phyloP scores from a whole-genome alignment of 2,113 vertebrate species.

The Pelvicachromis taeniatus region DNA sequence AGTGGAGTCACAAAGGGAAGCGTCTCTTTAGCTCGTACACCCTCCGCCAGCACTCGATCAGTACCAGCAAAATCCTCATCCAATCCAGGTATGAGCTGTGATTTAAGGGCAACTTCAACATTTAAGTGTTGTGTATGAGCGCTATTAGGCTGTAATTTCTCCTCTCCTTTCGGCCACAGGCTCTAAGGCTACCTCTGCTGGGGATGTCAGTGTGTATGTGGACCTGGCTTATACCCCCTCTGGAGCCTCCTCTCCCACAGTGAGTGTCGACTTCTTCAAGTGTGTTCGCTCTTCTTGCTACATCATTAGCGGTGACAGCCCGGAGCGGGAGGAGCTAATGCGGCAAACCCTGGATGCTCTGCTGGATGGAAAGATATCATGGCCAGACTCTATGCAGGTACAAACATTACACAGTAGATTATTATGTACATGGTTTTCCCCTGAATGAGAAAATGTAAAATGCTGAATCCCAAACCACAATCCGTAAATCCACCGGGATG shows the following conservation, averaged over 20 bases:
- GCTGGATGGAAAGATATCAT: constrained; percentile 78
- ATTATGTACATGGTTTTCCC: not conserved
- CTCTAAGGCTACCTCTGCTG: constrained; percentile 38
- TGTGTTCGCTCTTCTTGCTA: constrained; percentile 85
- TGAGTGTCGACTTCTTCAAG: constrained; percentile 85
- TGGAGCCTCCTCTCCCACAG: constrained; percentile 74
- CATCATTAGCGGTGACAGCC: constrained; percentile 86
- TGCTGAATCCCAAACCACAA: not conserved
- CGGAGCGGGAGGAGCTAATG: constrained; percentile 80
- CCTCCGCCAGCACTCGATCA: constrained; percentile 33
- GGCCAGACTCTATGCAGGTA: constrained; percentile 82
- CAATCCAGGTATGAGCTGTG: constrained; percentile 3
- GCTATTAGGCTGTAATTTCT: not conserved
- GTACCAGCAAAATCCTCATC: constrained; percentile 35
- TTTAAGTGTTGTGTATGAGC: not conserved
- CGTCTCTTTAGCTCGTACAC: constrained; percentile 22
- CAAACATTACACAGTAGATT: not conserved
- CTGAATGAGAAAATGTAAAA: not conserved
- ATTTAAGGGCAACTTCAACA: not conserved
- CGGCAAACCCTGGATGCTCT: constrained; percentile 82
- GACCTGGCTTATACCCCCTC: constrained; percentile 91
- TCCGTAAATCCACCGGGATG: not conserved
- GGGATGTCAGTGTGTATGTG: constrained; percentile 74
- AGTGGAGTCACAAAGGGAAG: constrained; percentile 32
- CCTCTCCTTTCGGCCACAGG: constrained; percentile 9